phyloP scores from a whole-genome alignment of 1,140 invertebrate genomes.

The Brevipalpus yothersi region DNA sequence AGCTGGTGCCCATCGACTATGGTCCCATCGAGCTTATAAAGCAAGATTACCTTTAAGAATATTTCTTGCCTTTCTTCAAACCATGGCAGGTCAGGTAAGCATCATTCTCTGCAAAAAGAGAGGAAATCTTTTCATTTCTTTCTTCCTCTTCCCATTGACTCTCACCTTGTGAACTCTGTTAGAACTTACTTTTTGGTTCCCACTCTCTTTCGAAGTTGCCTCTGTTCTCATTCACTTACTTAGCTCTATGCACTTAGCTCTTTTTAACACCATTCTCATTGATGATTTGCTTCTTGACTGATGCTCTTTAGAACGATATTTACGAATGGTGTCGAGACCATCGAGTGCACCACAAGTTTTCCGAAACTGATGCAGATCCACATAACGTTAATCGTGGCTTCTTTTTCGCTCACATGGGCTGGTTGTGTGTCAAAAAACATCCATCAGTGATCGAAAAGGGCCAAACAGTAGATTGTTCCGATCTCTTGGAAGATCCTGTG shows the following conservation, averaged over 20 bases:
- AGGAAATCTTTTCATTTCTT: conserved; percentile 19
- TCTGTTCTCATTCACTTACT: no score
- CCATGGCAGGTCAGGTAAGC: conserved; percentile 72
- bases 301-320: conserved; percentile 43
- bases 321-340: conserved; percentile 12
- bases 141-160: no score
- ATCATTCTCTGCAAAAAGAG: conserved; percentile 80
- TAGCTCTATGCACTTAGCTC: no score
- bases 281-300: conserved; percentile 25
- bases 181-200: no score
- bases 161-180: no score
- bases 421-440: conserved; percentile 25
- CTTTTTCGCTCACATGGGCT: conserved; percentile 4
- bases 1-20: conserved; percentile 31
- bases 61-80: conserved; percentile 33
- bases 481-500: conserved; percentile 59
- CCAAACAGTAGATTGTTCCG: conserved; percentile 53
- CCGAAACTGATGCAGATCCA: conserved; percentile 12
- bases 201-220: no score
- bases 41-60: conserved; percentile 23
- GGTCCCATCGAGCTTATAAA: conserved; percentile 28
- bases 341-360: conserved; percentile 11
- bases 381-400: conserved; percentile 10
- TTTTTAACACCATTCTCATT: no score
- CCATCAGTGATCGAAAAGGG: conserved; percentile 67